These are phyloP conservation scores for Xenopus laevis DNA, from an alignment of 2,113 vertebrate species.

Conservation along the genomic window DNA sequence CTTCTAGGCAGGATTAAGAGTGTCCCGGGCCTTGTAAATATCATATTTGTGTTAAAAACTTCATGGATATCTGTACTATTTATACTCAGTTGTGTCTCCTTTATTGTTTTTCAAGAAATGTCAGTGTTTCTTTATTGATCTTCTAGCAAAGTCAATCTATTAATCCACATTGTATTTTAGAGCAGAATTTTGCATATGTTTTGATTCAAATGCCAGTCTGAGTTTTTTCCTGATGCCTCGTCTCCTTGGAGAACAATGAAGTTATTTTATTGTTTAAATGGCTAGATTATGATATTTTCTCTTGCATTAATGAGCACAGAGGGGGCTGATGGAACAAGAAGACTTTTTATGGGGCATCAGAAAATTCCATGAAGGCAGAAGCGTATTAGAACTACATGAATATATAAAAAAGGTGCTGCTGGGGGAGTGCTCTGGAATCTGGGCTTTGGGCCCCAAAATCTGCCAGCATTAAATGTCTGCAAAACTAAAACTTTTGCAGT, in stretches of 20 bases:
- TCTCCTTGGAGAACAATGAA: constrained; percentile 15
- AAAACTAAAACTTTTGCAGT: background rate
- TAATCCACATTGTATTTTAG: no score
- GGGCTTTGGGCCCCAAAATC: constrained; percentile 12
- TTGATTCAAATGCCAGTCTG: background rate
- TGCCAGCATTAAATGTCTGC: constrained; percentile 2
- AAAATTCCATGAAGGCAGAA: constrained; percentile 38
- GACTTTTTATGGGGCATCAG: constrained; percentile 24
- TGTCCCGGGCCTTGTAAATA: no score
- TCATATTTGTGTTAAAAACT: no score
- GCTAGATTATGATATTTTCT: constrained; percentile 16
- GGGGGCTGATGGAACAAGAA: constrained; percentile 39
- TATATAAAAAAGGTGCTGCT: constrained; percentile 32
- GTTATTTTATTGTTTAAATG: constrained; percentile 39
- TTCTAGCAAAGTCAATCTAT: no score
- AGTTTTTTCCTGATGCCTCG: constrained; percentile 16
- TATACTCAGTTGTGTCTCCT: no score
- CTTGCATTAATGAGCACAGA: constrained; percentile 40
- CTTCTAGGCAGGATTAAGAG: no score
- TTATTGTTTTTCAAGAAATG: no score
- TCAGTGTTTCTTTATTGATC: no score
- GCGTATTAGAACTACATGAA: constrained; percentile 2
- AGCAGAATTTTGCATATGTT: background rate
- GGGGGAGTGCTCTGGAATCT: constrained; percentile 8
- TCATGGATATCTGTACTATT: no score